Base-by-base conservation (phyloP, 2,797 vertebrate species). In the Chelon auratus region DNA sequence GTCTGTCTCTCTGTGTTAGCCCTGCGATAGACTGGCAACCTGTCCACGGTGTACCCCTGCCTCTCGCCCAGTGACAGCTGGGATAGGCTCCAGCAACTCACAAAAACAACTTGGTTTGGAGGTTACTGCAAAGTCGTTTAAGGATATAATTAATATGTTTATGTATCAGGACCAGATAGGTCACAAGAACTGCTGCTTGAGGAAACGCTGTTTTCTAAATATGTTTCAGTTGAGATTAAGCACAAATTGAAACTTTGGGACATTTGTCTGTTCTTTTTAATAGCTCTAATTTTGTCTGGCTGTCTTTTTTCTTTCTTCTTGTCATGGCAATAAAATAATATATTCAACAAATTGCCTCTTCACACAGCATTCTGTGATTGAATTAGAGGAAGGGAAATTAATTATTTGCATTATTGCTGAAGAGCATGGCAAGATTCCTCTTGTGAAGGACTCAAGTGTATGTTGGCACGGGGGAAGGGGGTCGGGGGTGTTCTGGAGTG, bases 341-440 rank as follows among this genome's bases (percentile, higher is more conserved):
- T 63, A 78, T 82, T 76, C 56, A 77, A 22, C 68, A 73, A 80
- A 75, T 30, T 18, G 6, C 69, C 47, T 62, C 18, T 15, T 20
- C 50, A 75, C 30, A 53, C 68, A 72, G 51, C 43, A 62, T 61
- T 72, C 26, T 64, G 62, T 47, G 53, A 82, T 62, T 76, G 52
- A 78, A 82, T 78, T 79, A 75, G 57, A 65, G 13, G 43, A 54
- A 59, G 22, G 40, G 42, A 77, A 78, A 80, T 20, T 37, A 40
- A 78, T 78, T 26, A 26, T 26, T 26, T 86, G 85, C 43, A 83
- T 83, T 78, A 68, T 59, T 47, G 70, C 67, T 58, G 64, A 77
- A 43, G 63, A 84, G 70, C 52, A 62, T 15, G 48, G 65, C 30
- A 24, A 48, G 62, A 65, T 37, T 64, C 74, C 15, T 48, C 59